Conservation (phyloP, 2,888 invertebrate species). For the Diachrysia chrysitis region DNA sequence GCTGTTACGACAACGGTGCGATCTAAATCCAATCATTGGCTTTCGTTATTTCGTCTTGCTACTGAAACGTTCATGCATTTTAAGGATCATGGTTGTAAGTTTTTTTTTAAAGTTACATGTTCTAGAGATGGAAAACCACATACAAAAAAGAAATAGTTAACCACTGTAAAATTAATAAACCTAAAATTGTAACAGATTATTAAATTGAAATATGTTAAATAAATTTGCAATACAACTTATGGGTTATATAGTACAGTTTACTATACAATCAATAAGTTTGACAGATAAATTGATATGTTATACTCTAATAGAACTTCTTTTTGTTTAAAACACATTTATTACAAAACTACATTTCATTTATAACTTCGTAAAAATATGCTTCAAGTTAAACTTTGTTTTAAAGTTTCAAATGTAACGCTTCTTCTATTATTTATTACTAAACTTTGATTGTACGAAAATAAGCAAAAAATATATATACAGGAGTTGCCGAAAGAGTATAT, state of each 20-base stretch:
- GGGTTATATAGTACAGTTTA: no score
- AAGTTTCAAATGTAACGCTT: slow-evolving; percentile 14
- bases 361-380: slow-evolving; percentile 40
- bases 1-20: neutral
- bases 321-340: neutral
- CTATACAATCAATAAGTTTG: no score
- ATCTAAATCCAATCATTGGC: neutral
- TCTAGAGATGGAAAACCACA: neutral
- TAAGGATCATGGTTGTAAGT: slow-evolving; percentile 6
- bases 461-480: no score
- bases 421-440: slow-evolving; percentile 22
- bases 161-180: no score
- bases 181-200: no score
- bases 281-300: no score
- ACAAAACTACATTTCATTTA: slow-evolving; percentile 20
- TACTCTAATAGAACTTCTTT: neutral
- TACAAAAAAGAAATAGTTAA: no score
- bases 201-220: no score
- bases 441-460: slow-evolving; percentile 11
- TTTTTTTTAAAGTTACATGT: neutral
- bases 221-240: no score
- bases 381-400: slow-evolving; percentile 29
- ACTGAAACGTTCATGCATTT: neutral
- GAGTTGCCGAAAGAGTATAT: no score
- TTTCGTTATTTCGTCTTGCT: neutral